Base-by-base conservation (phyloP, 2,797 vertebrate species). In the Trematocara caparti region DNA sequence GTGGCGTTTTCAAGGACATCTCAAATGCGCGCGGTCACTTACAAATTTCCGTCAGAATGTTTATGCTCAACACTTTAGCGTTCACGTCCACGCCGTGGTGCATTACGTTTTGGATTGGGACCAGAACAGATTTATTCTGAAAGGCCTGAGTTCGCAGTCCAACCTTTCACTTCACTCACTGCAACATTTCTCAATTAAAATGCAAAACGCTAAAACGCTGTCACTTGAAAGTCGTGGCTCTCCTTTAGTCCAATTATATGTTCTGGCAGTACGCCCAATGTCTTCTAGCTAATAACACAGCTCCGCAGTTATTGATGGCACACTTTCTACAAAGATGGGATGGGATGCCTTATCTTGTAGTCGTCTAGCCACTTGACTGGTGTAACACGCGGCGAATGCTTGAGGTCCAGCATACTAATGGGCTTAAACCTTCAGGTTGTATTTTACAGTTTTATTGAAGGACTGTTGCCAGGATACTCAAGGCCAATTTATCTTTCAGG, bases 221-320 rank as follows among this genome's bases (percentile, higher is more conserved):
- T 83, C 81, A 57, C 71, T 82, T 87, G 51, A 91, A 89, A 87
- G 89, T 88, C 89, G 85, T 21, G 1, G 32, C 19, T 71, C 59
- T 75, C 36, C 51, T 77, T 85, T 73, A 73, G 69, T 79, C 51
- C 73, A 82, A 62, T 92, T 88, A 86, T 50, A 40, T 64, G 30
- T 78, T 30, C 6, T 88, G 88, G 88, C 89, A 50, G 48, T 30
- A 19, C 75, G 76, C 89, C 90, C 55, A 21, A 5, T 2, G 66
- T 85, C 87, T 76, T 85, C 76, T 78, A 49, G 78, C 86, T 79
- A 86, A 85, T 89, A 82, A 80, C 83, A 27, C 66, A 47, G 48
- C 32, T 43, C 40, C 50, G 19, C 83, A 38, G 75, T 82, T 83
- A 86, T 78, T 57, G 24, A 84, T 75, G 82, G 76, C 75, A 82